Percentiles rank a stretch among this genome's conserved stretches.
Evolutionary conservation across 2,888 invertebrate genomes (phyloP).

Genomic region (Trachelus iudaicus): DNA sequence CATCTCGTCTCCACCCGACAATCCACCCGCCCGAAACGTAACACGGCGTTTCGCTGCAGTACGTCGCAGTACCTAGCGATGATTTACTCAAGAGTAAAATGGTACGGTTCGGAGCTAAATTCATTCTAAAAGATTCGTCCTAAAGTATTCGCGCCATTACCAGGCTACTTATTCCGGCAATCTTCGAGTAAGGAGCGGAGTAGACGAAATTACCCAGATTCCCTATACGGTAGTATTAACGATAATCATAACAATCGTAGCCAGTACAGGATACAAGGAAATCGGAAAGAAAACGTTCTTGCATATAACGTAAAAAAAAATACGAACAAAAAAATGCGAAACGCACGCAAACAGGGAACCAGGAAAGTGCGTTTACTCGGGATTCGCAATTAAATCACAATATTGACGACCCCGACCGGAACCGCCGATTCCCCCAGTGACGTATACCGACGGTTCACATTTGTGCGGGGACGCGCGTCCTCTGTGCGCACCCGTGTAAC

Average conservation of each 20-base stretch:
- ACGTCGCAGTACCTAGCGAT: constrained; percentile 24
- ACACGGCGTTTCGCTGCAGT: constrained; percentile 39
- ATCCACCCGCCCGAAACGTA: constrained; percentile 36
- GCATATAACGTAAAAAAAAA: too few relatives aligned
- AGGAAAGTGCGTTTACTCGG: not conserved
- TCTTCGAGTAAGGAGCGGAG: too few relatives aligned
- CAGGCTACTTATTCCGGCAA: too few relatives aligned
- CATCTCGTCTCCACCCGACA: constrained; percentile 41
- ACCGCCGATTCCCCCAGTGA: not conserved
- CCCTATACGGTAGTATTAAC: too few relatives aligned
- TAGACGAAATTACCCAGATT: too few relatives aligned
- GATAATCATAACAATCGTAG: too few relatives aligned
- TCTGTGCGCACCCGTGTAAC: constrained; percentile 35
- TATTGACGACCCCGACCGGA: constrained; percentile 17
- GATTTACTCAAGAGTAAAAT: constrained; percentile 56
- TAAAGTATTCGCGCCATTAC: too few relatives aligned
- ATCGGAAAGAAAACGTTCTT: too few relatives aligned
- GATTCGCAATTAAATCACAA: constrained; percentile 22
- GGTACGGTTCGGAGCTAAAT: constrained; percentile 6
- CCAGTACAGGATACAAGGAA: too few relatives aligned
- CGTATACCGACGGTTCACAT: constrained; percentile 1
- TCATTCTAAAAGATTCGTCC: too few relatives aligned
- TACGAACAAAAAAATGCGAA: too few relatives aligned
- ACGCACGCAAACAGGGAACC: not conserved
- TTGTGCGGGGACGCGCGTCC: constrained; percentile 9